Percentiles rank a stretch among this genome's conserved stretches.
Evolutionary conservation across 2,113 vertebrate species (phyloP).

Genomic region (Anseranas semipalmata): DNA sequence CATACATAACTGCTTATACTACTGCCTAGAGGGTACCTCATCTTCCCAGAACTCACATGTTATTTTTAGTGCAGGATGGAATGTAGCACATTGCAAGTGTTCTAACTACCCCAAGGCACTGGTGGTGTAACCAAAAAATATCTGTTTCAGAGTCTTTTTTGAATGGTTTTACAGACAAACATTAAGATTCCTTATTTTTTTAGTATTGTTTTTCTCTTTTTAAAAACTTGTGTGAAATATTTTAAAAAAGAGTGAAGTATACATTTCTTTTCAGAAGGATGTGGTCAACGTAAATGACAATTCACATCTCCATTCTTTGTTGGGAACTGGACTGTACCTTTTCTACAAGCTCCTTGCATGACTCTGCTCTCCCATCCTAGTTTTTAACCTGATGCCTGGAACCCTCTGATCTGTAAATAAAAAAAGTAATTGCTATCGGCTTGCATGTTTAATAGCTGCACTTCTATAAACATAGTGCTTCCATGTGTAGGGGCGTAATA

Average conservation of each 20-base stretch:
- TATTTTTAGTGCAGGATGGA: conserved; percentile 55
- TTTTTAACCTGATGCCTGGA: neutral
- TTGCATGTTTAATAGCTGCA: neutral
- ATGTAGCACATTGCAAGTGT: neutral
- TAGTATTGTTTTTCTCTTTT: neutral
- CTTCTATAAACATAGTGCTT: neutral
- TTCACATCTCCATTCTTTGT: neutral
- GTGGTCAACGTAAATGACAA: neutral
- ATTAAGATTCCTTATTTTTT: neutral
- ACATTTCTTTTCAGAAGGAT: neutral
- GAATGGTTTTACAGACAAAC: neutral
- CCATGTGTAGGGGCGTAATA: neutral
- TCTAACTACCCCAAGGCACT: neutral
- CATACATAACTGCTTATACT: conserved; percentile 20
- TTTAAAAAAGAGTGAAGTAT: neutral
- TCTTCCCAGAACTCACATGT: neutral
- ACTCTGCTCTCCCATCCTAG: neutral
- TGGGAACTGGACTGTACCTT: neutral
- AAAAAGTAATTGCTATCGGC: neutral
- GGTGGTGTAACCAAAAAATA: neutral
- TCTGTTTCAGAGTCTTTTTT: neutral
- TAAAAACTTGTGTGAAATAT: neutral
- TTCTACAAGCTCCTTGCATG: neutral
- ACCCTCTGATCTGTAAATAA: neutral
- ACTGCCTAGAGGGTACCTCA: conserved; percentile 9